phyloP scores from a whole-genome alignment of 1,140 invertebrate genomes.

The Megathymus violae region DNA sequence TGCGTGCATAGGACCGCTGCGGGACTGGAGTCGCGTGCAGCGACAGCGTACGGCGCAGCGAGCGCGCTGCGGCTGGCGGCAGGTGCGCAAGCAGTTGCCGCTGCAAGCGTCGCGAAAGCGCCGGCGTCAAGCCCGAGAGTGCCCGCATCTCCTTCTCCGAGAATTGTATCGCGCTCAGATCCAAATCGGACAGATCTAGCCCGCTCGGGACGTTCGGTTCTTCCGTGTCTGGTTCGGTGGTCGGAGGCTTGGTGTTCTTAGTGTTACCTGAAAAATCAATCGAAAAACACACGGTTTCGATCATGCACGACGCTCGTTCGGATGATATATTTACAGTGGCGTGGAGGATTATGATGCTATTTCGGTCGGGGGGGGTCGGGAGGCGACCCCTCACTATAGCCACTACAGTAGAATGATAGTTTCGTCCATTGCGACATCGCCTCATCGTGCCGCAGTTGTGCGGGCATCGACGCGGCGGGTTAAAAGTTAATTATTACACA shows the following conservation, averaged over 20 bases:
- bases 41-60: slow-evolving; percentile 86
- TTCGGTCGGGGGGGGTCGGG: background rate
- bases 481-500: slow-evolving; percentile 72
- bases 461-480: slow-evolving; percentile 61
- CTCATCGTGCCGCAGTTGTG: slow-evolving; percentile 31
- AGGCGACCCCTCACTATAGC: slow-evolving; percentile 17
- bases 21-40: slow-evolving; percentile 61
- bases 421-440: slow-evolving; percentile 10
- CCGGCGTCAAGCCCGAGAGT: slow-evolving; percentile 86
- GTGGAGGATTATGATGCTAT: slow-evolving; percentile 15
- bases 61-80: slow-evolving; percentile 85
- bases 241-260: slow-evolving; percentile 68
- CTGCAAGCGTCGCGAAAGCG: slow-evolving; percentile 86
- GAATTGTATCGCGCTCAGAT: slow-evolving; percentile 86
- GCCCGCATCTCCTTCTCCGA: slow-evolving; percentile 87
- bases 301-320: slow-evolving; percentile 81
- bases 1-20: too few species aligned
- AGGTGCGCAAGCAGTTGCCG: slow-evolving; percentile 86
- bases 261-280: slow-evolving; percentile 78
- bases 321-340: slow-evolving; percentile 75
- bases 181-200: slow-evolving; percentile 86
- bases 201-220: slow-evolving; percentile 70
- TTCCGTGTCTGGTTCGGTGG: slow-evolving; percentile 48
- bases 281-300: slow-evolving; percentile 82
- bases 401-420: slow-evolving; percentile 6